Percentiles rank a stretch among this genome's conserved stretches.
Conservation (phyloP, 2,797 vertebrate species). For the Brachymystax lenok region DNA sequence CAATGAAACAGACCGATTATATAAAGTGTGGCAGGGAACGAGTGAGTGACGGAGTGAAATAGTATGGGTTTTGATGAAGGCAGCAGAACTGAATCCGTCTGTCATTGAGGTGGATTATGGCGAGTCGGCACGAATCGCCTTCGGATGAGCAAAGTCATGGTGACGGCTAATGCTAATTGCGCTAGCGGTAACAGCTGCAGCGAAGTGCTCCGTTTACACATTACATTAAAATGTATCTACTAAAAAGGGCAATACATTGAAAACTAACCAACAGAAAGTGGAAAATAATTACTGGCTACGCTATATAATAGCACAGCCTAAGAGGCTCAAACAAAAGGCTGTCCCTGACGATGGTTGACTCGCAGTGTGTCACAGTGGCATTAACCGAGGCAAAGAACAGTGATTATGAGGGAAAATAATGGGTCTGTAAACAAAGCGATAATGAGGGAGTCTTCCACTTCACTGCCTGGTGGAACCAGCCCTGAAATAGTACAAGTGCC, state of each 20-base stretch:
- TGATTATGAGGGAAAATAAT: constrained; percentile 4
- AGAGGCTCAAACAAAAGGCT: constrained; percentile 7
- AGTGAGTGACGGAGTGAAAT: neutral
- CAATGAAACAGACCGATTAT: constrained; percentile 33
- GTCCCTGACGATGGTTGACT: neutral
- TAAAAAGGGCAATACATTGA: neutral
- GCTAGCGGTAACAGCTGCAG: neutral
- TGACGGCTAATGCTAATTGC: neutral
- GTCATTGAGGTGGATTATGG: neutral
- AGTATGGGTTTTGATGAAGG: constrained; percentile 27
- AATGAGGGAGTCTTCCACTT: constrained; percentile 38
- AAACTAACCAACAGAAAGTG: too few species aligned
- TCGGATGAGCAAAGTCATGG: neutral
- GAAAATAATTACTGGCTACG: neutral
- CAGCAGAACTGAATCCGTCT: constrained; percentile 23
- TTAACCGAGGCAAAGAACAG: constrained; percentile 14
- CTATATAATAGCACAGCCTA: neutral
- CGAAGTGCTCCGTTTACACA: constrained; percentile 10
- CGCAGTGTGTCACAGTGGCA: neutral
- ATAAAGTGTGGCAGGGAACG: constrained; percentile 24
- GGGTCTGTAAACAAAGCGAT: constrained; percentile 25
- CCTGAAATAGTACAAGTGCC: constrained; percentile 37
- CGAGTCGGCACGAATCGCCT: constrained; percentile 12
- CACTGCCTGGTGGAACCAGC: constrained; percentile 12
- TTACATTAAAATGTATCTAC: neutral